Base-by-base conservation (phyloP, 2,888 invertebrate genomes). In the Cantharis rustica region DNA sequence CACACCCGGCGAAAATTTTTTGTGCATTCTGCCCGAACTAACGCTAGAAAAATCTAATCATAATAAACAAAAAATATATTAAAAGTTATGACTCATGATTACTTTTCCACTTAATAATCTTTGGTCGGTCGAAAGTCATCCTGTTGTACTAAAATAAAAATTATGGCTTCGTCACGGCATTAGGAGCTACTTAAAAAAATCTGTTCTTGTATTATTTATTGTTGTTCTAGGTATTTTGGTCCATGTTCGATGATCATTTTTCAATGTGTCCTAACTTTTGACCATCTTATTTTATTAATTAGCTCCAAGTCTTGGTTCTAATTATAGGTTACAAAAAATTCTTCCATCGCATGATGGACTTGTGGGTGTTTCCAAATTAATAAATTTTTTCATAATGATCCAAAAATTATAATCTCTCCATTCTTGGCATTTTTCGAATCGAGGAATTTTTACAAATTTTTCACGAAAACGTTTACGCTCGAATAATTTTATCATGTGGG, bases 141-240 rank as follows among this genome's bases (percentile, higher is more conserved):
- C 64, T 66, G 64, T 66, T 66, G 64, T 66, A 64, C 70, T 69
- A 75, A 78, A 79, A 80, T 69, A 75, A 79, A 78, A 80, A 79
- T 79, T 80, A 80, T 76, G 80, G 68, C 78, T 80, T 80, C 80
- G 80, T 79, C 79, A 80, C 72, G 79, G 78, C 73, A 77, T 75
- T 71, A 73, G 78, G 74, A 75, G 80, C 79, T 80, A 79, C 79
- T 79, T 79, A 77, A 79, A 47, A 47, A 69, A 77, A 76, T 72
- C 71, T 74, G 76, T 79, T 79, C 74, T 69, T 76, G 74, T 75
- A 79, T 75, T 76, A 79, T 79, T 79, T 79, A 79, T 79, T 70
- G 64, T 71, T 61, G 68, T 79, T 79, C 76, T 73, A 31, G 72
- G 77, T 75, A 77, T 77, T 77, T 47, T 64, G 69, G 73, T 61